Base-by-base conservation (phyloP, 2,113 vertebrate species). In the Ctenomys sociabilis region DNA sequence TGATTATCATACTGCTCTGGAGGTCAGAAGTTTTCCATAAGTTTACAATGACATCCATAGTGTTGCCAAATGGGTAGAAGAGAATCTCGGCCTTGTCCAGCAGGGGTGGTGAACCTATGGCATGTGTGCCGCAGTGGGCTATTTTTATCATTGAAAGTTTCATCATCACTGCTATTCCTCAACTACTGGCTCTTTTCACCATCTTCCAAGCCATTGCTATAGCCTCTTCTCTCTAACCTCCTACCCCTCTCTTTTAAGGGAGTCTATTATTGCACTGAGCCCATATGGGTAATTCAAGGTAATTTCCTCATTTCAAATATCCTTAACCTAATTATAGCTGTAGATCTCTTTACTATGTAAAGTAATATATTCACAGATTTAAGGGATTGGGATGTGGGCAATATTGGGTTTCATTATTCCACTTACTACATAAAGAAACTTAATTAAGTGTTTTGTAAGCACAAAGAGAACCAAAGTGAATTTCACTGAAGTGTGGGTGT, bases 341-440 rank as follows among this genome's bases (percentile, higher is more conserved):
- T 82, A 95, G 72, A 96, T 87, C 37, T 37, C 92, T 88, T 87
- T 90, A 32, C 32, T 22, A 32, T 85, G 26, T 91, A 63, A 95
- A 22, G 52, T 63, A 66, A 63, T 40, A 57, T n/a, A 49, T 68
- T 78, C 73, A 86, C 28, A 91, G 83, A 32, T 82, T 94, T 37
- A 78, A 61, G 10, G 16, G 30, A 77, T 66, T 77, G 89, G 22
- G 6, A 30, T 73, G 16, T 7, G 35, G 52, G 68, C n/a, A 12
- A 68, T 30, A 2, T 14, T 45, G 9, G 61, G 22, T 32, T 30
- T 40, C 19, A 66, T 77, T 91, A 57, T 88, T 95, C 45, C 83
- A n/a, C 64, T 28, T 19, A 52, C 24, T 32, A 28, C 10, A 40
- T 86, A 77, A 84, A 73, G 70, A 30, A 89, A 81, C 7, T n/a